These are phyloP conservation scores for Aporrectodea caliginosa DNA, from an alignment of 1,140 invertebrate genomes.

Conservation along the genomic window DNA sequence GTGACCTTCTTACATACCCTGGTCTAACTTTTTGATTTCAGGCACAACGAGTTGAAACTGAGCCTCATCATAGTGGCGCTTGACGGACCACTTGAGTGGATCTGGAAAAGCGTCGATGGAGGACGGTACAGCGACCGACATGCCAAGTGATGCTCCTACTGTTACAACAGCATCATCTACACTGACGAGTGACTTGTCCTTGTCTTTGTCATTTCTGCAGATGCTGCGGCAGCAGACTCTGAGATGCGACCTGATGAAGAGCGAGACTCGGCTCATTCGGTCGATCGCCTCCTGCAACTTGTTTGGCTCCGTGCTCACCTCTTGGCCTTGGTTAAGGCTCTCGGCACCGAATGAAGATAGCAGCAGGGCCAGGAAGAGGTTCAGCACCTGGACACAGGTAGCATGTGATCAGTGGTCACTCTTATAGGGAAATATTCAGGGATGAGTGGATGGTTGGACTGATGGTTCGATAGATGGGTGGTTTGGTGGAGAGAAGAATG, in stretches of 20 bases:
- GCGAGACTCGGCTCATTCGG: slow-evolving; percentile 82
- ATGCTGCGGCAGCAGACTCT: slow-evolving; percentile 18
- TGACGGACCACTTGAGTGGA: background rate
- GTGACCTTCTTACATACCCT: background rate
- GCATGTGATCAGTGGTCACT: too few species aligned
- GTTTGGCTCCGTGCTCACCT: slow-evolving; percentile 82
- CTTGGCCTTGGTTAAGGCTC: slow-evolving; percentile 38
- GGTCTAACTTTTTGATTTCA: too few species aligned
- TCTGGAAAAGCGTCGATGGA: background rate
- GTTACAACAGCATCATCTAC: background rate
- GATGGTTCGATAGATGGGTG: too few species aligned
- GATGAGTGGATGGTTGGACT: too few species aligned
- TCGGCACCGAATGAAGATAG: slow-evolving; percentile 92
- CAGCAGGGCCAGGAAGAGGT: slow-evolving; percentile 97
- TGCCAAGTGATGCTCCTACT: background rate
- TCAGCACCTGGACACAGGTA: slow-evolving; percentile 89
- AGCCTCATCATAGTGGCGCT: background rate
- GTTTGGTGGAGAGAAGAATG: too few species aligned
- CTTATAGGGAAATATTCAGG: too few species aligned
- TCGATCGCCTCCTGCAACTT: slow-evolving; percentile 97
- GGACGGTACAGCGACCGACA: background rate
- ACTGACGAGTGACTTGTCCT: background rate
- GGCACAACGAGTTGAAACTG: background rate
- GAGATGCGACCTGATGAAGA: slow-evolving; percentile 69
- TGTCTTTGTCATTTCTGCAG: background rate